phyloP scores from a whole-genome alignment of 1,140 invertebrate species.

The Drosophila serrata region DNA sequence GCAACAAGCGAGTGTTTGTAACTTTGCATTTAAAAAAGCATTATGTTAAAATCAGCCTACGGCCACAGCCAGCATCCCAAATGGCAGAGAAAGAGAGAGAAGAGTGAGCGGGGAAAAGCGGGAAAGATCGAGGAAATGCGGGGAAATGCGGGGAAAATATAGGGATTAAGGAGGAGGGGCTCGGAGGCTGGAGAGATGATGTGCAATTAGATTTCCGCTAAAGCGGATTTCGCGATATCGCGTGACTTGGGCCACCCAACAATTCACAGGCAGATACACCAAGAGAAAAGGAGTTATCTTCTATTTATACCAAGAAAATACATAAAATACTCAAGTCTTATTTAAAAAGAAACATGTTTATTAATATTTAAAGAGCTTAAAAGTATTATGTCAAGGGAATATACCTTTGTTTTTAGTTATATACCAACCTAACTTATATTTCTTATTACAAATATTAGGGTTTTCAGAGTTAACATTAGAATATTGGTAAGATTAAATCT shows the following conservation, averaged over 20 bases:
- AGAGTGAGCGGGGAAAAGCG: background rate
- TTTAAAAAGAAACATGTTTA: background rate
- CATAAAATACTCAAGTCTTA: background rate
- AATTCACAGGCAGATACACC: conserved; percentile 54
- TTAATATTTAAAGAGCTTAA: too few relatives aligned
- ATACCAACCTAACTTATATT: background rate
- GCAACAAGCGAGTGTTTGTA: conserved; percentile 73
- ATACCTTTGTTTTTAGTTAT: background rate
- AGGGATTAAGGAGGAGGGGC: background rate
- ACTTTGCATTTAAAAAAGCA: conserved; percentile 84
- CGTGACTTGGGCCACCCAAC: conserved; percentile 72
- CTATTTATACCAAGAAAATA: background rate
- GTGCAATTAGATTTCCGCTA: conserved; percentile 83
- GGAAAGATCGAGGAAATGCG: conserved; percentile 7
- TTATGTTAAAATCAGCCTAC: conserved; percentile 83
- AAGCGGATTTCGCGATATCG: conserved; percentile 83
- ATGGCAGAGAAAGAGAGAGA: conserved; percentile 11
- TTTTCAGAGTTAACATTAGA: background rate
- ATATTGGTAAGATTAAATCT: too few relatives aligned
- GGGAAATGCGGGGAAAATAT: background rate
- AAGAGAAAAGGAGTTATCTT: background rate
- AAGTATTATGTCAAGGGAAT: background rate
- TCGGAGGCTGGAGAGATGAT: conserved; percentile 60
- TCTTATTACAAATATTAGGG: background rate
- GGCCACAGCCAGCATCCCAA: conserved; percentile 61